phyloP scores from a whole-genome alignment of 2,113 vertebrate species.

The Odontophorus gujanensis region DNA sequence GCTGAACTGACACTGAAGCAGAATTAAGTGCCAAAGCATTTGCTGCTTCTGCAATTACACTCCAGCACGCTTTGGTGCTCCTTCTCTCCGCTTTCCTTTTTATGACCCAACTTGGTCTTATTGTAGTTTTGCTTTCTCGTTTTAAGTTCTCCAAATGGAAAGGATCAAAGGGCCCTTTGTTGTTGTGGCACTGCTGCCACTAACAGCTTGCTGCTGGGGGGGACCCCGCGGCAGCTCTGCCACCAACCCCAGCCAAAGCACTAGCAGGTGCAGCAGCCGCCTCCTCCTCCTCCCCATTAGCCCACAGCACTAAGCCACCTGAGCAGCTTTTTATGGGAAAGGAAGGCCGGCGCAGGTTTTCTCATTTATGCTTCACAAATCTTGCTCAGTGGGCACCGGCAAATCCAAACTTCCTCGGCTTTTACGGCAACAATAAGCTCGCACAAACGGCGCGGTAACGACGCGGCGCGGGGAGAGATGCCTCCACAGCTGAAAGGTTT shows the following conservation, averaged over 20 bases:
- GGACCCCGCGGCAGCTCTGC: constrained; percentile 17
- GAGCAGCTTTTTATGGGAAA: constrained; percentile 18
- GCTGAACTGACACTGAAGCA: constrained; percentile 53
- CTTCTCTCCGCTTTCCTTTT: constrained; percentile 40
- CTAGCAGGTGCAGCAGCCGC: constrained; percentile 51
- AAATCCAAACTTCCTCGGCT: constrained; percentile 21
- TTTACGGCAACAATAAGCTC: background rate
- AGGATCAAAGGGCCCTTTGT: constrained; percentile 74
- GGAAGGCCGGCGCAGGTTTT: background rate
- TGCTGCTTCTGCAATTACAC: constrained; percentile 73
- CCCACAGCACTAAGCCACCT: constrained; percentile 41
- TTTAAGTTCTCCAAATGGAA: constrained; percentile 70
- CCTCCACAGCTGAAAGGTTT: background rate
- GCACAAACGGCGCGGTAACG: background rate
- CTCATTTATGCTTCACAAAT: constrained; percentile 47
- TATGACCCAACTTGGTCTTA: constrained; percentile 70
- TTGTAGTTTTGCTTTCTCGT: constrained; percentile 60
- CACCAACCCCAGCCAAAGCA: constrained; percentile 45
- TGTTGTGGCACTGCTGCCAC: constrained; percentile 28
- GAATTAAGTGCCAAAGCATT: constrained; percentile 74
- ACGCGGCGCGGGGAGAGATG: fast-evolving
- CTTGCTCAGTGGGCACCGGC: constrained; percentile 4
- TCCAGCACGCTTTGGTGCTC: constrained; percentile 36
- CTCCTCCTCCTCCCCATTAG: constrained; percentile 4
- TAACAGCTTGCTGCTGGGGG: constrained; percentile 53